Conservation (phyloP, 2,797 vertebrate species). For the Centroberyx gerrardi region DNA sequence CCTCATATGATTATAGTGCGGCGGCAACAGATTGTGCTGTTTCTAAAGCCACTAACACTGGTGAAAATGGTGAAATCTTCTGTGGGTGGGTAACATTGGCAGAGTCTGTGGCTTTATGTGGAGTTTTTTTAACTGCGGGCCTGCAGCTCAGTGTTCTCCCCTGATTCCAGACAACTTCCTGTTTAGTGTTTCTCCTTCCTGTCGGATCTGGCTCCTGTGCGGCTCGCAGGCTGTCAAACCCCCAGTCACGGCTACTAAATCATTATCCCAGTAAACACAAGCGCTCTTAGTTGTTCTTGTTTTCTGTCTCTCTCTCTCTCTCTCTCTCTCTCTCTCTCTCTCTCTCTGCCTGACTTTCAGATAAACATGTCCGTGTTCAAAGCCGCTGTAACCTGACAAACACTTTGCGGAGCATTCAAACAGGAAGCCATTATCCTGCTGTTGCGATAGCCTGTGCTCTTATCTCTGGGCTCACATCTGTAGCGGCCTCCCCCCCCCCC, state of each 20-base stretch:
- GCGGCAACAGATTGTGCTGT: conserved; percentile 12
- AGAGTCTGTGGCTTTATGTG: conserved; percentile 17
- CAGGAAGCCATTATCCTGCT: conserved; percentile 85
- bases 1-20: conserved; percentile 12
- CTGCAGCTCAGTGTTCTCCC: conserved; percentile 28
- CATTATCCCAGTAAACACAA: conserved; percentile 72
- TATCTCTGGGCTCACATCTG: conserved; percentile 85
- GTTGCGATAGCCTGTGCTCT: conserved; percentile 70
- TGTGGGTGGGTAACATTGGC: conserved; percentile 1
- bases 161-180: conserved; percentile 77
- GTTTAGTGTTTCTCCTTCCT: conserved; percentile 80
- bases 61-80: conserved; percentile 19
- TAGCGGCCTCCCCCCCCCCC: conserved; percentile 52
- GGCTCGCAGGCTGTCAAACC: conserved; percentile 34
- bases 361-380: conserved; percentile 78
- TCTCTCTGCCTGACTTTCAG: conserved; percentile 47
- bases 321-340: neutral
- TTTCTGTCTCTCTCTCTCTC: conserved; percentile 47
- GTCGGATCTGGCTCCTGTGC: conserved; percentile 35
- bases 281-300: conserved; percentile 65
- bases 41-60: conserved; percentile 11
- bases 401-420: conserved; percentile 75
- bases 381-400: conserved; percentile 71
- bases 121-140: conserved; percentile 23
- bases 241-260: conserved; percentile 58